Evolutionary conservation across 1,140 invertebrate species (phyloP), one percentile per base, ranked within the genome.

Genomic region (Rhagoletis zephyria): DNA sequence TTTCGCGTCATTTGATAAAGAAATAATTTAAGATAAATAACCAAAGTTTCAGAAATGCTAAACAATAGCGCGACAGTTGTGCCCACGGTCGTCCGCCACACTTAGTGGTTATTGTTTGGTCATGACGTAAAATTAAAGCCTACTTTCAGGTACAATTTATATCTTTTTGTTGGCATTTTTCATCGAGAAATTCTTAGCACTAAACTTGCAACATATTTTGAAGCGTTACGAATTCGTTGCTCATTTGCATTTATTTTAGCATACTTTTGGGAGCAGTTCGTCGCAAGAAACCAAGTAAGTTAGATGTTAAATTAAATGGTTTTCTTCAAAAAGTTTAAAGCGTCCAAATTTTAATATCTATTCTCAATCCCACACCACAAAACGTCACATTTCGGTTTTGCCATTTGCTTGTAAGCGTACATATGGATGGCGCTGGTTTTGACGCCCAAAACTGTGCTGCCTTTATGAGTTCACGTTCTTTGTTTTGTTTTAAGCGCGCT

Each of bases 21-120:
- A 19, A 81, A 81, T 81, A 81, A 81, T 16, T 81, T 81, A n/a
- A 81, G 74, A 81, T 81, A 81, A 56, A 48, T 16, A 51, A 7
- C 30, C n/a, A 81, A 81, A 81, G 48, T 81, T 81, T 81, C 48
- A 0, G 4, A 56, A 81, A 12, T 74, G 42, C 30, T 74, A 40
- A 6, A 40, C 16, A 30, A 74, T 74, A 45, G 10, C 10, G 10
- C 9, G 64, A 42, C 64, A 67, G 19, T 67, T 67, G 64, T 10
- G 64, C 19, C 64, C 40, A 30, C 9, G 19, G 7, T 1, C 6
- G n/a, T 64, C 63, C 19, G 40, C 30, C 64, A 40, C 3, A 3
- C 19, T 42, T 6, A 40, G 64, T 3, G 10, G 64, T n/a, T 40
- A 40, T 67, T 30, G 64, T 48, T 74, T 51, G 70, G 40, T 4